phyloP scores from a whole-genome alignment of 2,888 invertebrate species.

The Rhogogaster chlorosoma region DNA sequence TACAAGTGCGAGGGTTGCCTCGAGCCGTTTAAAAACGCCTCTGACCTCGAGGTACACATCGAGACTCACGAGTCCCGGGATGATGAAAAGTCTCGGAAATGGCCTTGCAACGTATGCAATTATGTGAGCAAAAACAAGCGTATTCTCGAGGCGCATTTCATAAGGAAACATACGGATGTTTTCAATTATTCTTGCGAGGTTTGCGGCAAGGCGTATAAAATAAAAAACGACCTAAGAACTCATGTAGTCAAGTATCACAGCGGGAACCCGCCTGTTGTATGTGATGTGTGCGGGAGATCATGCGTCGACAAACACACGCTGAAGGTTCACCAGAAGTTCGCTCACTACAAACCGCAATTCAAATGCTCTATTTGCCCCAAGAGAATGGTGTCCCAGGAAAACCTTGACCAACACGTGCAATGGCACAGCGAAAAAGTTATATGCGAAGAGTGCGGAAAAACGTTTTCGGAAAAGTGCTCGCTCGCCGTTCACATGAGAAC shows the following conservation, averaged over 20 bases:
- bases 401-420: slow-evolving; percentile 53
- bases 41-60: slow-evolving; percentile 77
- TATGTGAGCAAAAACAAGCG: slow-evolving; percentile 52
- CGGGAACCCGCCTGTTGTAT: slow-evolving; percentile 60
- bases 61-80: slow-evolving; percentile 67
- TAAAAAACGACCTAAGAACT: slow-evolving; percentile 65
- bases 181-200: slow-evolving; percentile 66
- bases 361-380: slow-evolving; percentile 52
- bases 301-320: slow-evolving; percentile 47
- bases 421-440: slow-evolving; percentile 51
- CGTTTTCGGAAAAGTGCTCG: slow-evolving; percentile 51
- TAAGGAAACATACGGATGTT: slow-evolving; percentile 66
- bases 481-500: slow-evolving; percentile 52
- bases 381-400: slow-evolving; percentile 52
- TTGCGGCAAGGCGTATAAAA: slow-evolving; percentile 68
- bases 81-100: background rate
- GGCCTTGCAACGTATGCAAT: slow-evolving; percentile 35
- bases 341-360: slow-evolving; percentile 55
- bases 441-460: slow-evolving; percentile 55
- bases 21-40: background rate
- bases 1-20: slow-evolving; percentile 20
- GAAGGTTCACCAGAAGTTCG: slow-evolving; percentile 47
- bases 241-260: slow-evolving; percentile 62
- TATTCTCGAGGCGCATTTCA: slow-evolving; percentile 56
- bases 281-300: slow-evolving; percentile 53